Base-by-base conservation (phyloP, 2,888 invertebrate species). In the Tipula lateralis region DNA sequence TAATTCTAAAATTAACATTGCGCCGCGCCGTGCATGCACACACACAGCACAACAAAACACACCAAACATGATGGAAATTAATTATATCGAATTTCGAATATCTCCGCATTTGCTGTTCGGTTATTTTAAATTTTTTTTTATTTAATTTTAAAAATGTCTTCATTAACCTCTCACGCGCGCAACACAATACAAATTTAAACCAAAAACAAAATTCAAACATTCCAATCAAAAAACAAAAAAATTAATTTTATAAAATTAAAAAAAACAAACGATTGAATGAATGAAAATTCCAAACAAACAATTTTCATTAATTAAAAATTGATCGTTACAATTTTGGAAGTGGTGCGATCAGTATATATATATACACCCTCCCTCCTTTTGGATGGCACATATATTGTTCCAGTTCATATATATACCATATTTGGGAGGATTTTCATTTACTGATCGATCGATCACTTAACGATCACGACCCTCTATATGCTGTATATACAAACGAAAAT, bases 31-130 rank as follows among this genome's bases (percentile, higher is more conserved):
- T 24, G 44, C 66, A 19, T 50, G 19, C 50, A 66, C 44, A 44
- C 44, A 44, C 39, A 13, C 39, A 39, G n/a, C 39, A 39, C 39
- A 39, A 39, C n/a, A 13, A 13, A 39, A n/a, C 39, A 44, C 66
- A 66, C 66, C 66, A 66, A 66, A 66, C 66, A 66, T 66, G 66
- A 66, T 66, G 66, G 24, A 24, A 66, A 66, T 66, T 66, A 66
- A 66, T 66, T 66, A 66, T 66, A 66, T 66, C 66, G 66, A 66
- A 66, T 66, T 66, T 66, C 66, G 66, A 66, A 66, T 66, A 66
- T 66, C 66, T 66, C 24, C 13, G 66, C 66, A 66, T 66, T 66
- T 12, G 39, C 9, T 39, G 39, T 13, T 39, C 13, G 66, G 66
- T 24, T 66, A 66, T 66, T 66, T 66, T 9, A 24, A 66, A 24